phyloP scores from a whole-genome alignment of 2,888 invertebrate species.

The Bombylius discolor region DNA sequence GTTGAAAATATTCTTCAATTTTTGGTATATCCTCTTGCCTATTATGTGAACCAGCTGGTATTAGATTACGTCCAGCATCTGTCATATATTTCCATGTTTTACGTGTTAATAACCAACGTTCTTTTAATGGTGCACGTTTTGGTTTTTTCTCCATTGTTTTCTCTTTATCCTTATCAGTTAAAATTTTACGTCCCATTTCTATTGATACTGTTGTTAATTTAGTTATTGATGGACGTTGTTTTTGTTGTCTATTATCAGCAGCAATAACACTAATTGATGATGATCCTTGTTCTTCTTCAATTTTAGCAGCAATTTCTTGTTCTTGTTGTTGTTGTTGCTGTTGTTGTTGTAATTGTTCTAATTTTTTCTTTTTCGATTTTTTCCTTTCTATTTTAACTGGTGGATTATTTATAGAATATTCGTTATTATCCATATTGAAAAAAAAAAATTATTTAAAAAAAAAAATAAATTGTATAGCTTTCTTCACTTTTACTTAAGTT shows the following conservation, averaged over 20 bases:
- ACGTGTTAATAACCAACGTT: constrained; percentile 75
- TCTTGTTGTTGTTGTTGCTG: background rate
- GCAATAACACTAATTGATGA: too few species aligned
- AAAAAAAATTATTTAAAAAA: too few species aligned
- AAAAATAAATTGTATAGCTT: too few species aligned
- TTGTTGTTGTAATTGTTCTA: background rate
- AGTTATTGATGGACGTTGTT: background rate
- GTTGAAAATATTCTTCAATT: constrained; percentile 73
- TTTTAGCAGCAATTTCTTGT: too few species aligned
- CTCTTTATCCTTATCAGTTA: background rate
- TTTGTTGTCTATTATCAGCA: background rate
- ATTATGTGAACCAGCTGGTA: constrained; percentile 68
- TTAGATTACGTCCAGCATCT: constrained; percentile 73
- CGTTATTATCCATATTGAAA: too few species aligned
- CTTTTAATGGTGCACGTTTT: constrained; percentile 42
- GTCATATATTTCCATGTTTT: constrained; percentile 90
- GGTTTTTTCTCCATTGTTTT: constrained; percentile 21
- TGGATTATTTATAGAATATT: too few species aligned
- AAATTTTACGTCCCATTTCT: constrained; percentile 4
- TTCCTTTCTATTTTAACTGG: too few species aligned
- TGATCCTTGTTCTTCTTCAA: too few species aligned
- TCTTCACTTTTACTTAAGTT: too few species aligned
- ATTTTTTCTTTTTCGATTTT: too few species aligned
- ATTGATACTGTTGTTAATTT: constrained; percentile 1
- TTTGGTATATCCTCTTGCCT: constrained; percentile 63